Base-by-base conservation (phyloP, 2,888 invertebrate genomes). In the Diadromus collaris region DNA sequence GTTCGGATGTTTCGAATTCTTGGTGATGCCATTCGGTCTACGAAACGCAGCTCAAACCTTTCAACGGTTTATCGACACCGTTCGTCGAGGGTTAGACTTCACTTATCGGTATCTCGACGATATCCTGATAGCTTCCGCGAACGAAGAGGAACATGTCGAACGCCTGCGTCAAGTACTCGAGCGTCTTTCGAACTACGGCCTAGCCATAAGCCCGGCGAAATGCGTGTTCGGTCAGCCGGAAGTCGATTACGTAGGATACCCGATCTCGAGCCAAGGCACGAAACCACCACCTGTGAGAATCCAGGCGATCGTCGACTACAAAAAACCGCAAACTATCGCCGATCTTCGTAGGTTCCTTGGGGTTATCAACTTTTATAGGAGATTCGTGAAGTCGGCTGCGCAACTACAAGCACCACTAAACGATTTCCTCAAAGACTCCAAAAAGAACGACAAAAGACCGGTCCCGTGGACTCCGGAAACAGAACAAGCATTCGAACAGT, bases 331-430 rank as follows among this genome's bases (percentile, higher is more conserved):
- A 6, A 29, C 29, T 6, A 7, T 63, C 86, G 6, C 83, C 83
- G 7, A 81, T 84, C 56, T 79, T 85, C 21, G 80, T 85, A 27
- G 85, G 87, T 71, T 80, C 19, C 19, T 48, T 4, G 48, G 19
- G 10, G 3, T 48, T 4, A 7, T 48, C 3, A 48, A 48, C 7
- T 48, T 6, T 48, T 48, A 48, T 7, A 10, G n/a, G 46, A 6
- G 46, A 13, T 46, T 48, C 48, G 3, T 4, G 16, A n/a, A 48
- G 0, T n/a, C n/a, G n/a, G 48, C 48, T 4, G 48, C 48, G 19
- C n/a, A 19, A 7, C 7, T 48, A 16, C 48, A 48, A n/a, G 48
- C 48, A n/a, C 48, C 48, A n/a, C 48, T 48, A 7, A 48, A 48
- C 19, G 48, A 48, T 2, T n/a, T 48, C 9, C 9, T 41, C 0